These are phyloP conservation scores for Myxocyprinus asiaticus DNA, from an alignment of 2,113 vertebrate species.

Conservation along the genomic window DNA sequence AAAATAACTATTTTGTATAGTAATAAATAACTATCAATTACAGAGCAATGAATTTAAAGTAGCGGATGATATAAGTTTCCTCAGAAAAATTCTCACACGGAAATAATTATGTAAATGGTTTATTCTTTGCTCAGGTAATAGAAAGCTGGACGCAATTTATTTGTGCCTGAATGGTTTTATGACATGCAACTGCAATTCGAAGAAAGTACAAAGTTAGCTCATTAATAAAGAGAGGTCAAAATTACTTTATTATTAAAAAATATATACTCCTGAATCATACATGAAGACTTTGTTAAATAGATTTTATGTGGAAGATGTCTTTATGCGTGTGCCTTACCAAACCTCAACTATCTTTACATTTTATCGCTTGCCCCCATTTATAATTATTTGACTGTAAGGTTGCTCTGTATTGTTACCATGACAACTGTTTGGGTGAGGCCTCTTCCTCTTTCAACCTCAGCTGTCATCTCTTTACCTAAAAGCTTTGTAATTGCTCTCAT, in stretches of 20 bases:
- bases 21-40: too few relatives aligned
- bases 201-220: constrained; percentile 7
- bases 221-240: background rate
- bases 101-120: constrained; percentile 18
- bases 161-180: constrained; percentile 24
- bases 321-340: constrained; percentile 55
- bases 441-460: constrained; percentile 96
- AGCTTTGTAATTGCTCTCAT: constrained; percentile 99
- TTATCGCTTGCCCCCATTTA: constrained; percentile 55
- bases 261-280: background rate
- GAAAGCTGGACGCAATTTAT: constrained; percentile 11
- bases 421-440: constrained; percentile 97
- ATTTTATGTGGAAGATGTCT: constrained; percentile 39
- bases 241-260: too few relatives aligned
- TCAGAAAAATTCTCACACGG: background rate
- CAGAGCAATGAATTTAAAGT: background rate
- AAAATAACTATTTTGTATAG: background rate
- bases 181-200: background rate
- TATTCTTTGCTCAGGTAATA: background rate
- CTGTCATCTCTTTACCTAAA: constrained; percentile 99
- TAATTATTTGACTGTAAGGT: constrained; percentile 78
- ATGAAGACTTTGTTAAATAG: constrained; percentile 22
- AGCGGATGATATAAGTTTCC: background rate
- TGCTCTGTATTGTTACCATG: constrained; percentile 94
- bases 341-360: constrained; percentile 49